phyloP scores from a whole-genome alignment of 2,113 vertebrate species.

The Accipiter cooperii region DNA sequence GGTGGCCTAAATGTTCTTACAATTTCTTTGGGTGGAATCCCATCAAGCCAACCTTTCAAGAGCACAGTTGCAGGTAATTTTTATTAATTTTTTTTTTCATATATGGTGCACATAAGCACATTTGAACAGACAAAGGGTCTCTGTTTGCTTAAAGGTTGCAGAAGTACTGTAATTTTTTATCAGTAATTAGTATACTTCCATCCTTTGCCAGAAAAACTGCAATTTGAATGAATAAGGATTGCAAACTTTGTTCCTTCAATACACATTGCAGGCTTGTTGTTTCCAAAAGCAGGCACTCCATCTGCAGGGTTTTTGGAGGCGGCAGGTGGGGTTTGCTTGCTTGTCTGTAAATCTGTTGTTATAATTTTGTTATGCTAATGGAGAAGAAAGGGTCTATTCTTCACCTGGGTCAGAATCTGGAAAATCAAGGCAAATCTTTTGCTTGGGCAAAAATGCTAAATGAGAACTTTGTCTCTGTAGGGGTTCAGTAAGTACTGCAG shows the following conservation, averaged over 20 bases:
- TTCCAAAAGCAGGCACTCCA: constrained; percentile 1
- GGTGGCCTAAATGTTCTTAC: constrained; percentile 85
- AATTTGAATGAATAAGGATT: not conserved
- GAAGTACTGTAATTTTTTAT: not conserved
- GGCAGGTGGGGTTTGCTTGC: not conserved
- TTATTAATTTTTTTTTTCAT: not conserved
- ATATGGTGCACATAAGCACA: not conserved
- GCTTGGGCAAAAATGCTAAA: not conserved
- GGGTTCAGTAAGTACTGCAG: not conserved
- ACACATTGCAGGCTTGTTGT: not conserved
- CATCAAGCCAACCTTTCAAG: constrained; percentile 75
- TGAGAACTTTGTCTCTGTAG: not conserved
- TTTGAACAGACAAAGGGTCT: not conserved
- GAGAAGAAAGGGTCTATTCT: not conserved
- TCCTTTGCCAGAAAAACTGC: not conserved
- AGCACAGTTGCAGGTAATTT: constrained; percentile 80
- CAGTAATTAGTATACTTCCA: not conserved
- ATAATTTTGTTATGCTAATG: not conserved
- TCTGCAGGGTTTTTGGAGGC: not conserved
- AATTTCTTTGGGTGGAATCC: constrained; percentile 90
- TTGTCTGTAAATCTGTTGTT: not conserved
- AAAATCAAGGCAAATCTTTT: not conserved
- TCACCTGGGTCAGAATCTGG: not conserved
- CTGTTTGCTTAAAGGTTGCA: not conserved
- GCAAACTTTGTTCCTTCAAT: not conserved